These are phyloP conservation scores for Odontesthes bonariensis DNA, from an alignment of 2,113 vertebrate species.

Conservation along the genomic window DNA sequence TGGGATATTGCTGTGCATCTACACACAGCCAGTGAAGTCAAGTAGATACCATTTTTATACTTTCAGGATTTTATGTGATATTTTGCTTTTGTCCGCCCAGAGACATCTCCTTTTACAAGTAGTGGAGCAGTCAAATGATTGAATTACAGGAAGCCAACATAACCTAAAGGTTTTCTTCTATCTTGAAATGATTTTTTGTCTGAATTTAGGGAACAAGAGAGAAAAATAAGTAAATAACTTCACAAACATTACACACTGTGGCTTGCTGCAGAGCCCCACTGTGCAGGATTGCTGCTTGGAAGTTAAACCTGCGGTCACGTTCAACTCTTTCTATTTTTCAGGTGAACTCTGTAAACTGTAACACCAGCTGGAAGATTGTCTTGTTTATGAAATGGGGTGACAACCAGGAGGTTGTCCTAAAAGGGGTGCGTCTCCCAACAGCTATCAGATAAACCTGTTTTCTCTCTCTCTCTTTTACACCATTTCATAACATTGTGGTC, in stretches of 20 bases:
- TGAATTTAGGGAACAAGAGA: not conserved
- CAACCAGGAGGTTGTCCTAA: conserved; percentile 95
- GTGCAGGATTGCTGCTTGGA: not conserved
- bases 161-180: not conserved
- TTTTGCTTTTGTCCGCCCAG: no score
- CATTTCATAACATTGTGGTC: not conserved
- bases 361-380: conserved; percentile 99
- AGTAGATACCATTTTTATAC: no score
- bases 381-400: conserved; percentile 99
- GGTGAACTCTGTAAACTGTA: conserved; percentile 99
- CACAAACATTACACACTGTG: not conserved
- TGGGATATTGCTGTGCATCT: no score
- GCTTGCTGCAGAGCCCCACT: not conserved
- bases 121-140: no score
- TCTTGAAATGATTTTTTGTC: not conserved
- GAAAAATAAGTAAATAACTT: not conserved
- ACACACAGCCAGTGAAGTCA: no score
- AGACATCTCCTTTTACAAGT: no score
- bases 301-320: conserved; percentile 2
- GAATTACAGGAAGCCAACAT: no score
- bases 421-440: conserved; percentile 87
- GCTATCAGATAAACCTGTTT: not conserved
- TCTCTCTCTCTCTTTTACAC: no score
- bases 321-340: conserved; percentile 65
- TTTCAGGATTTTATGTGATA: no score